Evolutionary conservation across 2,888 invertebrate genomes (phyloP).

Genomic region (Oasisia sp.): DNA sequence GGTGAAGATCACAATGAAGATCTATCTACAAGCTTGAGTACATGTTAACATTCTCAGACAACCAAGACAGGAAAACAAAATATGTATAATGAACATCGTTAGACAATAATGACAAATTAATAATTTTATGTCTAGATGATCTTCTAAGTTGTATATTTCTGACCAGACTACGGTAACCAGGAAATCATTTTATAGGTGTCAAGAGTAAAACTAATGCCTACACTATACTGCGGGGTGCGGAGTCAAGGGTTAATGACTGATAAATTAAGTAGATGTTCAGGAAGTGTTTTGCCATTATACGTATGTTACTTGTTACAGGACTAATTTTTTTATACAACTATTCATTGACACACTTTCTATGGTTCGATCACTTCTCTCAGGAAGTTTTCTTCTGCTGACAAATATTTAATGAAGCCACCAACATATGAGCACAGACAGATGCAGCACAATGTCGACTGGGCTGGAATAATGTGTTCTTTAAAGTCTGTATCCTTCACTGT

Average conservation of each 20-base stretch:
- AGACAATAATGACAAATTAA: background rate
- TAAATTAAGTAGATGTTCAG: background rate
- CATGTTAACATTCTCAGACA: background rate
- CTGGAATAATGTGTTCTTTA: background rate
- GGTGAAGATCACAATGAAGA: background rate
- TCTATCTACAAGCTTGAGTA: background rate
- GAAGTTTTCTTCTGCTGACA: too few relatives aligned
- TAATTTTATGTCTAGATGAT: too few relatives aligned
- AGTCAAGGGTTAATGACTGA: background rate
- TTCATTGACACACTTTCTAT: too few relatives aligned
- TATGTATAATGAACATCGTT: background rate
- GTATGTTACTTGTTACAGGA: too few relatives aligned
- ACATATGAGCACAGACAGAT: too few relatives aligned
- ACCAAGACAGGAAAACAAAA: background rate
- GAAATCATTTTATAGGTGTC: background rate
- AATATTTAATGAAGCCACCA: too few relatives aligned
- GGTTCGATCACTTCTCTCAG: too few relatives aligned
- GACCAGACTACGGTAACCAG: background rate
- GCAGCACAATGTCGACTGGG: too few relatives aligned
- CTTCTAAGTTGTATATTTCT: too few relatives aligned
- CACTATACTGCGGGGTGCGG: background rate
- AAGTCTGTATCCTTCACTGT: background rate
- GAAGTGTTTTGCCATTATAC: too few relatives aligned
- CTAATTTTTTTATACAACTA: too few relatives aligned
- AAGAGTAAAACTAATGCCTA: background rate